These are phyloP conservation scores for Adelosebastes latens DNA, from an alignment of 2,797 vertebrate species.

Conservation along the genomic window DNA sequence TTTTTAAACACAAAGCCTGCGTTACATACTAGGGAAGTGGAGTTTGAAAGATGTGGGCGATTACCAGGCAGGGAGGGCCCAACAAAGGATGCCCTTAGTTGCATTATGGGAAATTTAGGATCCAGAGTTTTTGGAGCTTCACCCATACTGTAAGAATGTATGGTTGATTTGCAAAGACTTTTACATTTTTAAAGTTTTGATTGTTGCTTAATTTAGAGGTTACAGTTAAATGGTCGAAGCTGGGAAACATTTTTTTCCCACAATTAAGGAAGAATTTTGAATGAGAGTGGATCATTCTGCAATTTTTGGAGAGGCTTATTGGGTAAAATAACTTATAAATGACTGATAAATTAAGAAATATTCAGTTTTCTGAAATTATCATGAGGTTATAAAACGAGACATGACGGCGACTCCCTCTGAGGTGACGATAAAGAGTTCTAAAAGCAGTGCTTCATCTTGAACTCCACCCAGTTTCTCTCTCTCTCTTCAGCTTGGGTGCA, in stretches of 20 bases:
- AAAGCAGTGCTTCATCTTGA: slow-evolving; percentile 89
- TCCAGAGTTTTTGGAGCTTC: neutral
- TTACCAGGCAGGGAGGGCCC: neutral
- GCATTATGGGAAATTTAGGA: neutral
- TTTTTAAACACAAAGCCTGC: no score
- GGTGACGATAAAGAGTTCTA: slow-evolving; percentile 78
- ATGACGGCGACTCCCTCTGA: slow-evolving; percentile 81
- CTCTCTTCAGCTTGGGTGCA: slow-evolving; percentile 58
- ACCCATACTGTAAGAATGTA: neutral
- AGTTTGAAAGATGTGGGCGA: neutral
- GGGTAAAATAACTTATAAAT: neutral
- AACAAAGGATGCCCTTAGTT: neutral
- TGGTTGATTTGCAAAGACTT: neutral
- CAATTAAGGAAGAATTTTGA: neutral
- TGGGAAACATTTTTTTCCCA: neutral
- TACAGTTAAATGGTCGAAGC: neutral
- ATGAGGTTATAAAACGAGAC: slow-evolving; percentile 63
- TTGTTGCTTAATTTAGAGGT: neutral
- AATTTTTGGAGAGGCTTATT: neutral
- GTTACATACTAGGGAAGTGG: no score
- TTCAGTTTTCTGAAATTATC: neutral
- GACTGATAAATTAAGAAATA: neutral
- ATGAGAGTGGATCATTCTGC: neutral
- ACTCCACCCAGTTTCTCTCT: slow-evolving; percentile 86
- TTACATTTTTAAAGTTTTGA: neutral